Evolutionary conservation across 2,888 invertebrate genomes (phyloP).

Genomic region (Trilocha varians): DNA sequence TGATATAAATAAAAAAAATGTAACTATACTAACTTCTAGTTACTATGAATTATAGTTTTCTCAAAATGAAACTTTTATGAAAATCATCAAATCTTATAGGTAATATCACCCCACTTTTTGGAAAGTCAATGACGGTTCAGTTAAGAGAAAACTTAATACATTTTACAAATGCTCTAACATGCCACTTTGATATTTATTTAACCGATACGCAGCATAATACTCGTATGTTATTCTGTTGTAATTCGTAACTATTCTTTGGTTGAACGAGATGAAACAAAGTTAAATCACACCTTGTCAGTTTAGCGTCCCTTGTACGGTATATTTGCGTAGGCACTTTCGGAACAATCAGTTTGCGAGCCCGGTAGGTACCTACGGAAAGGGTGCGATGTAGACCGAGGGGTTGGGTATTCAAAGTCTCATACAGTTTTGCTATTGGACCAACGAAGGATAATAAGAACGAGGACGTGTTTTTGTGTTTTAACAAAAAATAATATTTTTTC

Average conservation of each 20-base stretch:
- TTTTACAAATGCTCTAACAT: too few species aligned
- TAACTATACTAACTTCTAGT: too few species aligned
- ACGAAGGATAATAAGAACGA: background rate
- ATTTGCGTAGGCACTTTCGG: slow-evolving; percentile 23
- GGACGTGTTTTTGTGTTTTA: background rate
- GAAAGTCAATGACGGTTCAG: too few species aligned
- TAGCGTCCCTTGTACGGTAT: slow-evolving; percentile 14
- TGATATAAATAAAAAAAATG: too few species aligned
- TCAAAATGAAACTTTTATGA: too few species aligned
- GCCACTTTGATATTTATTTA: too few species aligned
- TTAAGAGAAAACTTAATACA: too few species aligned
- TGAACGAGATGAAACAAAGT: slow-evolving; percentile 11
- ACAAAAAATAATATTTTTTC: background rate
- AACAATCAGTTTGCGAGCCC: slow-evolving; percentile 23
- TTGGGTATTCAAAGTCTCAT: slow-evolving; percentile 3
- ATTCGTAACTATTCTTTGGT: background rate
- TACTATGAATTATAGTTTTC: too few species aligned
- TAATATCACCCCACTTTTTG: too few species aligned
- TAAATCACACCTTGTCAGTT: slow-evolving; percentile 18
- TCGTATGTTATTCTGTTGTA: background rate
- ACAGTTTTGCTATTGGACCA: background rate
- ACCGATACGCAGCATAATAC: background rate
- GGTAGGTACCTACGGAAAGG: slow-evolving; percentile 22
- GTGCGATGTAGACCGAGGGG: slow-evolving; percentile 18
- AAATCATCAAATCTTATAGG: too few species aligned